Evolutionary conservation across 2,888 invertebrate genomes (phyloP).

Genomic region (Macropis europaea): DNA sequence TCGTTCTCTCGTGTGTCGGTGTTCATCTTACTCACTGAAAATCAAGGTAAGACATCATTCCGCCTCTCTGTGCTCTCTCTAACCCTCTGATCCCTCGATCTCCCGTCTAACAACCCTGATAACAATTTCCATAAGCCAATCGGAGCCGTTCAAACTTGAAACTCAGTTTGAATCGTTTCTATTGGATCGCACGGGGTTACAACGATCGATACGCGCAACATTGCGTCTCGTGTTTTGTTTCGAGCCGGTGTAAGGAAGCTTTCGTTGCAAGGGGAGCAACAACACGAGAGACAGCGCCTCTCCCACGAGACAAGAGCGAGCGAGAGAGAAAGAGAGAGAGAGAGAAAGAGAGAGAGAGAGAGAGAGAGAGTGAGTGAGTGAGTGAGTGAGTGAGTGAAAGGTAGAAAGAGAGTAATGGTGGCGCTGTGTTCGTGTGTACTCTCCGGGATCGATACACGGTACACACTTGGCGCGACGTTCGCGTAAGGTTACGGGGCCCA

Average conservation of each 20-base stretch:
- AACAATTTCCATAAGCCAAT: too few relatives aligned
- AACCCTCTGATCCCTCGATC: too few relatives aligned
- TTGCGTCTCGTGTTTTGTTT: conserved; percentile 10
- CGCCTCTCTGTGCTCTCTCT: too few relatives aligned
- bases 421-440: conserved; percentile 73
- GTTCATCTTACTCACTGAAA: conserved; percentile 64
- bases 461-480: conserved; percentile 55
- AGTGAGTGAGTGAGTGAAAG: conserved; percentile 27
- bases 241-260: not conserved
- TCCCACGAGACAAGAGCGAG: conserved; percentile 52
- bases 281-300: conserved; percentile 60
- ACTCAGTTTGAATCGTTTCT: too few relatives aligned
- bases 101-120: too few relatives aligned
- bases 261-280: conserved; percentile 38
- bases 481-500: conserved; percentile 46
- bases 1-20: conserved; percentile 57
- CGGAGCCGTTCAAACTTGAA: too few relatives aligned
- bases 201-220: not conserved
- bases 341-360: conserved; percentile 14
- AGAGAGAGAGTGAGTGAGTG: conserved; percentile 15
- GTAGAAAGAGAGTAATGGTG: conserved; percentile 58
- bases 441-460: conserved; percentile 74
- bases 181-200: too few relatives aligned
- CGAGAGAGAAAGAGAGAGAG: conserved; percentile 37
- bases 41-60: conserved; percentile 63